A percentile compares a stretch with the other conserved stretches of the same genome.
These are phyloP conservation scores for Zaprionus nigranus DNA, from an alignment of 1,140 invertebrate genomes.

Conservation along the genomic window DNA sequence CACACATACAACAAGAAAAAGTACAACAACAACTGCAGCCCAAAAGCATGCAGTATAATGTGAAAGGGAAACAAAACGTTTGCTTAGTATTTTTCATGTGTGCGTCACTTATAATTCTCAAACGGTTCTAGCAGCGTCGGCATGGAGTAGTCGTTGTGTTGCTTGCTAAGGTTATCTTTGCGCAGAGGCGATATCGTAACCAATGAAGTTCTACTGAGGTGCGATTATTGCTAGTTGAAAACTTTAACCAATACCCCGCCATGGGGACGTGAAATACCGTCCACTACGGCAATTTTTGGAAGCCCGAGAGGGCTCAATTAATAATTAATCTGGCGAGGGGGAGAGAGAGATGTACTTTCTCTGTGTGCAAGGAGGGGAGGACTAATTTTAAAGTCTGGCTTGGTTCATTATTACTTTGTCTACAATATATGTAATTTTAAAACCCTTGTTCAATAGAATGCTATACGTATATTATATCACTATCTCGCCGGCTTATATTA, in stretches of 20 bases:
- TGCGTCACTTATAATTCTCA: slow-evolving; percentile 64
- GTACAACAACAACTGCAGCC: slow-evolving; percentile 27
- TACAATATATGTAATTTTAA: no score
- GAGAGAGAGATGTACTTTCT: no score
- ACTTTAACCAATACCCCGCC: slow-evolving; percentile 95
- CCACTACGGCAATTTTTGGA: slow-evolving; percentile 95
- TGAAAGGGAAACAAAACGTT: slow-evolving; percentile 13
- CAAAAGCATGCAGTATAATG: slow-evolving; percentile 58
- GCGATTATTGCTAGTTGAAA: slow-evolving; percentile 85
- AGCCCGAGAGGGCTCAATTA: slow-evolving; percentile 85
- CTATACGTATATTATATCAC: no score
- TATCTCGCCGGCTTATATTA: neutral
- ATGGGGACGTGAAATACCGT: slow-evolving; percentile 95
- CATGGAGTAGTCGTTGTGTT: slow-evolving; percentile 29
- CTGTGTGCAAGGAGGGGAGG: no score
- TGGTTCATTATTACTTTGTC: no score
- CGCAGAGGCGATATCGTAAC: slow-evolving; percentile 91
- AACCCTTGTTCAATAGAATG: no score
- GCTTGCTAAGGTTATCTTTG: slow-evolving; percentile 78
- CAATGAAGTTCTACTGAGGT: slow-evolving; percentile 88
- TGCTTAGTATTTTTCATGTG: slow-evolving; percentile 29
- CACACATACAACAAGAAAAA: slow-evolving; percentile 21
- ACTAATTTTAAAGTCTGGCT: no score
- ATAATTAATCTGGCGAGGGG: slow-evolving; percentile 38
- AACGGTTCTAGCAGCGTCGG: slow-evolving; percentile 36